These are phyloP conservation scores for Petrolisthes cinctipes DNA, from an alignment of 2,888 invertebrate species.

Conservation along the genomic window DNA sequence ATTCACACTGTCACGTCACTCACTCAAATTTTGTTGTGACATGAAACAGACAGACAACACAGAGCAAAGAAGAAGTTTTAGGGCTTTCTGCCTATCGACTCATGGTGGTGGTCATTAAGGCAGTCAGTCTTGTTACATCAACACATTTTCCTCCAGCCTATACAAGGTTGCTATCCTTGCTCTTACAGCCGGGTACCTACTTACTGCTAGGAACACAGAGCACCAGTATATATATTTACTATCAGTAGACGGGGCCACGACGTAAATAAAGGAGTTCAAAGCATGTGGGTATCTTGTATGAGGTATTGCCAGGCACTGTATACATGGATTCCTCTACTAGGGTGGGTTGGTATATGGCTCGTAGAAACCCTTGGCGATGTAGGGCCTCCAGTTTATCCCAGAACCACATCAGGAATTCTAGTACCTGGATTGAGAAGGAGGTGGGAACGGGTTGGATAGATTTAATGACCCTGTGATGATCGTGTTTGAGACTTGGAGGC, in stretches of 20 bases:
- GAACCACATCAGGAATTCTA: slow-evolving; percentile 15
- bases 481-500: too few species aligned
- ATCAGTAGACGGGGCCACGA: slow-evolving; percentile 31
- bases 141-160: too few species aligned
- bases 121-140: too few species aligned
- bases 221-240: neutral
- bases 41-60: too few species aligned
- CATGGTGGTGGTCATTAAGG: neutral
- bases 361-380: slow-evolving; percentile 27
- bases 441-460: neutral
- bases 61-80: too few species aligned
- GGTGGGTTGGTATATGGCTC: slow-evolving; percentile 38
- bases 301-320: neutral
- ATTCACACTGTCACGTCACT: too few species aligned
- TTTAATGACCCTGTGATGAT: neutral
- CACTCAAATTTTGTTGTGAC: too few species aligned
- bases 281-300: slow-evolving; percentile 36
- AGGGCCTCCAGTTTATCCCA: slow-evolving; percentile 35
- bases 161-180: too few species aligned
- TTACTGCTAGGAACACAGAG: neutral
- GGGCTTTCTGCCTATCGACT: neutral
- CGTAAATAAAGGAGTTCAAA: slow-evolving; percentile 44
- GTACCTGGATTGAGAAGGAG: slow-evolving; percentile 12
- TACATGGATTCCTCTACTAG: slow-evolving; percentile 31
- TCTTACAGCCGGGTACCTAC: too few species aligned